Evolutionary conservation across 2,113 vertebrate species (phyloP).

Genomic region (Myocastor coypus): DNA sequence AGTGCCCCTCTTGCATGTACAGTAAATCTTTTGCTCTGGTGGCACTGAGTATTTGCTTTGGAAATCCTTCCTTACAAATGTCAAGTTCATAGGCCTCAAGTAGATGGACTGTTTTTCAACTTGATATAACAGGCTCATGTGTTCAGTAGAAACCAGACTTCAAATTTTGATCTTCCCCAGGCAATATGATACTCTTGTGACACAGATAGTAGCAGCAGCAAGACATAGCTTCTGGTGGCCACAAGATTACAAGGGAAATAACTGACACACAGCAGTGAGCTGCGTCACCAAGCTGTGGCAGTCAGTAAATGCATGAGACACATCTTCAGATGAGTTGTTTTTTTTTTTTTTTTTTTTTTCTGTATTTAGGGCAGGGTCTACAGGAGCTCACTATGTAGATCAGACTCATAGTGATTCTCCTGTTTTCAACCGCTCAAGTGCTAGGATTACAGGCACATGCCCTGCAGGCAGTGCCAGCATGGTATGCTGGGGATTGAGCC

Average conservation of each 20-base stretch:
- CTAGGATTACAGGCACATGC: no score
- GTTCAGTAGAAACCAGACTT: neutral
- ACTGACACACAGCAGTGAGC: neutral
- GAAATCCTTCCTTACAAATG: neutral
- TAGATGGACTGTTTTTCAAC: no score
- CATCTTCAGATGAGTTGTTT: no score
- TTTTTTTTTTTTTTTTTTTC: no score
- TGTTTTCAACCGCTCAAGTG: no score
- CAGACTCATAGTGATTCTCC: no score
- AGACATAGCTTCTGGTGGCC: neutral
- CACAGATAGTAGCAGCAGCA: no score
- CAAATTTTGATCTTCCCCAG: no score
- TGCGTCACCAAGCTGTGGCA: neutral
- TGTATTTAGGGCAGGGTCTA: no score
- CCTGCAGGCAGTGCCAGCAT: no score
- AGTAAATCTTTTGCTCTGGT: neutral
- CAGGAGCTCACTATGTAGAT: no score
- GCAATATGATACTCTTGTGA: neutral
- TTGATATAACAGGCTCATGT: neutral
- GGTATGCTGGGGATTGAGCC: no score
- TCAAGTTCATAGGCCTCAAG: neutral
- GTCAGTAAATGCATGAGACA: neutral
- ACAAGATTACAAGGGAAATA: neutral
- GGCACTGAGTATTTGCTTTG: neutral
- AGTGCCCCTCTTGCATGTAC: neutral